Conservation (phyloP, 2,797 vertebrate genomes). For the Meda fulgida region DNA sequence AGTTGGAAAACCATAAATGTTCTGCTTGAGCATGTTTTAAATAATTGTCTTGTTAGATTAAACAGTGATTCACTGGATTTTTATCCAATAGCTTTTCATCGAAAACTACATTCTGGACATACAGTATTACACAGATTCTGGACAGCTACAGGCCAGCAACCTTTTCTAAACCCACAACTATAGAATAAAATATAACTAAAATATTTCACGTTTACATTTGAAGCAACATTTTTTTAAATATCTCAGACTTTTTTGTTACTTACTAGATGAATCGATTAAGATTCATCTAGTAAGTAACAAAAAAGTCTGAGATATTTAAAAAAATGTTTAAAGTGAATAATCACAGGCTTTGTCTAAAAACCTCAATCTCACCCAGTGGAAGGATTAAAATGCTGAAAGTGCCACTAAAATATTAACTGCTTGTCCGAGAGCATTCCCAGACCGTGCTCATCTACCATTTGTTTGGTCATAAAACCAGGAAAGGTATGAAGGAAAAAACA, state of each 20-base stretch:
- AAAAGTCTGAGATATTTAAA: too few species aligned
- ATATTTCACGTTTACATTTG: neutral
- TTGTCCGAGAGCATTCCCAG: constrained; percentile 48
- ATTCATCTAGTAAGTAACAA: too few species aligned
- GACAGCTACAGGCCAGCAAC: neutral
- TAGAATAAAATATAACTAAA: neutral
- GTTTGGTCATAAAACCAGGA: constrained; percentile 31
- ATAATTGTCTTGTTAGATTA: neutral
- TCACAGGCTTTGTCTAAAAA: constrained; percentile 31
- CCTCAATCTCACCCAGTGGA: constrained; percentile 34
- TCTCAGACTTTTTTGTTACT: neutral
- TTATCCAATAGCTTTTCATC: neutral
- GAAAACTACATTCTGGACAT: neutral
- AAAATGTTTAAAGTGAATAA: constrained; percentile 46
- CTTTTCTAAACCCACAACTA: neutral
- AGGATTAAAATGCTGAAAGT: constrained; percentile 47
- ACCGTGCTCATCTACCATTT: constrained; percentile 20
- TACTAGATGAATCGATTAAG: neutral
- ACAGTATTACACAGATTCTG: neutral
- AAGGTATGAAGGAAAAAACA: constrained; percentile 11
- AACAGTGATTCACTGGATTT: neutral
- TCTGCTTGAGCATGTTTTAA: constrained; percentile 5
- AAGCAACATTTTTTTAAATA: neutral
- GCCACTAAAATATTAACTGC: constrained; percentile 54
- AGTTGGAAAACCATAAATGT: neutral